phyloP scores from a whole-genome alignment of 2,797 vertebrate species.

The Phrynocephalus guinanensis region DNA sequence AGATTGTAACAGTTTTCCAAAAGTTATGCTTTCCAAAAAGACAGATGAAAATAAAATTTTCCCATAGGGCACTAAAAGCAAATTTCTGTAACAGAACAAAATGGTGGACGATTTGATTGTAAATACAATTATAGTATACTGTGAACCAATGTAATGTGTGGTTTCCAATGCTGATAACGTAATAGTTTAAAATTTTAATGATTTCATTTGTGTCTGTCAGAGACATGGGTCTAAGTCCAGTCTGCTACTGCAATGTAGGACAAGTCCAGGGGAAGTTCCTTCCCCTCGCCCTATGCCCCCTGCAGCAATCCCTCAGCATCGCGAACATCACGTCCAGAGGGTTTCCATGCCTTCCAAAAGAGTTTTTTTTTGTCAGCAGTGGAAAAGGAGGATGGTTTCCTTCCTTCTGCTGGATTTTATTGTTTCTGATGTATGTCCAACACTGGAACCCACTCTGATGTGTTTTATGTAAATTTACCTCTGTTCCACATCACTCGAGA shows the following conservation, averaged over 20 bases:
- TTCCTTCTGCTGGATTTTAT: not conserved
- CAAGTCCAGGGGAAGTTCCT: not conserved
- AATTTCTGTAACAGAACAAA: conserved; percentile 39
- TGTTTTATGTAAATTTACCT: not conserved
- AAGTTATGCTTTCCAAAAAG: conserved; percentile 46
- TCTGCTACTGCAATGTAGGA: not conserved
- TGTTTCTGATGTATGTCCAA: not conserved
- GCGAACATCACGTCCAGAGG: not conserved
- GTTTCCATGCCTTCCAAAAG: not conserved
- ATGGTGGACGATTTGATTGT: conserved; percentile 30
- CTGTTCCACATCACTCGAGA: not conserved
- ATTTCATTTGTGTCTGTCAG: not conserved
- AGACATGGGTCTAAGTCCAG: not conserved
- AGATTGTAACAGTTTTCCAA: conserved; percentile 29
- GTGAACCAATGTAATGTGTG: conserved; percentile 26
- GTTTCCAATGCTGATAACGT: conserved; percentile 15
- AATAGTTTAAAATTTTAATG: not conserved
- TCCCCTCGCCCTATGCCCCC: not conserved
- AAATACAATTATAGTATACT: conserved; percentile 33
- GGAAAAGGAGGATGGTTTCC: not conserved
- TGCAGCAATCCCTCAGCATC: not conserved
- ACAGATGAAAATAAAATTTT: conserved; percentile 58
- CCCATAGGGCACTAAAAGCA: conserved; percentile 51
- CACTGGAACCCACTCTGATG: not conserved
- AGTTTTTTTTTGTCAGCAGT: not conserved